Conservation (phyloP, 2,797 vertebrate genomes). For the Neostethus bicornis region DNA sequence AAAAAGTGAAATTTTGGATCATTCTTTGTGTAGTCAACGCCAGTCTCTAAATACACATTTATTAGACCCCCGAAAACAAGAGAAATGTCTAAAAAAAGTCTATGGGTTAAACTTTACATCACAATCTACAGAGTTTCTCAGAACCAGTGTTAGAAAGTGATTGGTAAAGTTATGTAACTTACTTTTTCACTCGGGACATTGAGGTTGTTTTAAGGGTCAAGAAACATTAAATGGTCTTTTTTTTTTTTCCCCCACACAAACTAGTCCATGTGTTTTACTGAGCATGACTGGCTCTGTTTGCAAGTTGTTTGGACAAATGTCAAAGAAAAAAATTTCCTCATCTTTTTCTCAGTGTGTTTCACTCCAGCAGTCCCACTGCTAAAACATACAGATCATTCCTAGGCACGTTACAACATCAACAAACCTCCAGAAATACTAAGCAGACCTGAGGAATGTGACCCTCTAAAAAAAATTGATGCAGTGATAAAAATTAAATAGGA, state of each 20-base stretch:
- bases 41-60: no score
- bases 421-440: constrained; percentile 54
- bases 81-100: no score
- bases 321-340: constrained; percentile 15
- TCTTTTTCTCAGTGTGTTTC: constrained; percentile 12
- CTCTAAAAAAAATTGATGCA: neutral
- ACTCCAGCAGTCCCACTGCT: constrained; percentile 28
- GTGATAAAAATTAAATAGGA: constrained; percentile 5
- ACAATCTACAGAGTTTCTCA: no score
- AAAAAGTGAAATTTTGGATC: no score
- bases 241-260: neutral
- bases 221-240: neutral
- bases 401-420: constrained; percentile 59
- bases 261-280: neutral
- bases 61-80: no score
- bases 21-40: no score
- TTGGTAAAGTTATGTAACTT: no score
- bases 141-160: no score
- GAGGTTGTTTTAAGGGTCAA: neutral
- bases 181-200: neutral
- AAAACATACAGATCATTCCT: constrained; percentile 32
- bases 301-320: neutral
- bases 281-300: neutral
- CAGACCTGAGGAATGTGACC: constrained; percentile 46
- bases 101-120: no score